phyloP scores from a whole-genome alignment of 2,797 vertebrate species.

The Aphelocoma californica region DNA sequence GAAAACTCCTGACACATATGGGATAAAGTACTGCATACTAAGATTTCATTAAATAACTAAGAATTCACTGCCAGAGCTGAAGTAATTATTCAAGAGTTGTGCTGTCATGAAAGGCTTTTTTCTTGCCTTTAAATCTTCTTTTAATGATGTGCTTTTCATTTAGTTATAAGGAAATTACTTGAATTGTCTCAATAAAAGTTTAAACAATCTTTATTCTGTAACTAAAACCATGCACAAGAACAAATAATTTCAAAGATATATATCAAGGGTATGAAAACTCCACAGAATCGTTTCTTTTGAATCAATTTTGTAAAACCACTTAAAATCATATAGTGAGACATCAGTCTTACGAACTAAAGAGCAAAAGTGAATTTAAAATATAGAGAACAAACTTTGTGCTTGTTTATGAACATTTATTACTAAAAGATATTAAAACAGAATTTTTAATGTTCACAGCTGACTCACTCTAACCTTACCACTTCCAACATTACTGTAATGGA shows the following conservation, averaged over 20 bases:
- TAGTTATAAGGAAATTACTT: neutral
- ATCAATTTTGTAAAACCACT: neutral
- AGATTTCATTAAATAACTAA: conserved; percentile 22
- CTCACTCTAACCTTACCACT: neutral
- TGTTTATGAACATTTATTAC: neutral
- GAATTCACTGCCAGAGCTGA: neutral
- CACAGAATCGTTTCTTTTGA: neutral
- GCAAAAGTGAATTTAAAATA: neutral
- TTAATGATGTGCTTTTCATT: neutral
- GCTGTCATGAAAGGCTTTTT: neutral
- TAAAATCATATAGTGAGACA: neutral
- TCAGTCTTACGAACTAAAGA: neutral
- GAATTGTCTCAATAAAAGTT: conserved; percentile 9
- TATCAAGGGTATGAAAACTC: neutral
- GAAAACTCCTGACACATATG: neutral
- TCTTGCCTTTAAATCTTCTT: conserved; percentile 21
- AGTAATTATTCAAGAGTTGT: conserved; percentile 1
- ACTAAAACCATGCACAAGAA: neutral
- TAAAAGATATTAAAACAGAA: neutral
- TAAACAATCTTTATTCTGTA: neutral
- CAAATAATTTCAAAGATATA: neutral
- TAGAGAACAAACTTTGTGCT: neutral
- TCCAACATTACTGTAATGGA: neutral
- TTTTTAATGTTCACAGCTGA: neutral
- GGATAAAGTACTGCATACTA: neutral